Evolutionary conservation across 2,888 invertebrate species (phyloP).

Genomic region (Acrobasis suavella): DNA sequence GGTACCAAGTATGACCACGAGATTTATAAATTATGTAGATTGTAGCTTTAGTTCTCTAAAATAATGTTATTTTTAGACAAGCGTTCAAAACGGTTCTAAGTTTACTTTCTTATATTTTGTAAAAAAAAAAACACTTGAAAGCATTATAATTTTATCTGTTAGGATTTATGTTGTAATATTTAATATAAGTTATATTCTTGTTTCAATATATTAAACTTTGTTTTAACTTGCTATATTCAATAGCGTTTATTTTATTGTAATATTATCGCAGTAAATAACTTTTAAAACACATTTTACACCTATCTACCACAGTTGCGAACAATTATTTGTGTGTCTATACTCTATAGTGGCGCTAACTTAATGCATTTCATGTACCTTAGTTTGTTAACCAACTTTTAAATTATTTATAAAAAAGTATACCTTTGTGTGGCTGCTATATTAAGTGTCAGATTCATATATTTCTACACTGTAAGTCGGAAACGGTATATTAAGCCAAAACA

Average conservation of each 20-base stretch:
- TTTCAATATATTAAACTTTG: constrained; percentile 29
- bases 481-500: too few species aligned
- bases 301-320: too few species aligned
- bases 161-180: constrained; percentile 20
- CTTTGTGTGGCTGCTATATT: too few species aligned
- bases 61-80: constrained; percentile 17
- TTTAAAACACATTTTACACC: neutral
- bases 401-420: too few species aligned
- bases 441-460: too few species aligned
- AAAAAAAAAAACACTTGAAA: constrained; percentile 13
- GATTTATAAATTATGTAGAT: constrained; percentile 19
- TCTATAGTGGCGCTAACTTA: neutral
- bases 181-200: constrained; percentile 30
- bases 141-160: constrained; percentile 16
- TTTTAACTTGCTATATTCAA: constrained; percentile 21
- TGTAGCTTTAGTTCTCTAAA: constrained; percentile 11
- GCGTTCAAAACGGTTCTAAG: constrained; percentile 21
- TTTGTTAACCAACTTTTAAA: too few species aligned
- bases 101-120: constrained; percentile 13
- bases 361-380: neutral
- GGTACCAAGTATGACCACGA: constrained; percentile 20
- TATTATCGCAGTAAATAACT: neutral
- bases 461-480: too few species aligned
- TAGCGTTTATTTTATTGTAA: neutral
- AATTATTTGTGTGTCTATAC: too few species aligned